Evolutionary conservation across 2,113 vertebrate genomes (phyloP), one percentile per base, ranked within the genome.

Genomic region (Prochilodus magdalenae): DNA sequence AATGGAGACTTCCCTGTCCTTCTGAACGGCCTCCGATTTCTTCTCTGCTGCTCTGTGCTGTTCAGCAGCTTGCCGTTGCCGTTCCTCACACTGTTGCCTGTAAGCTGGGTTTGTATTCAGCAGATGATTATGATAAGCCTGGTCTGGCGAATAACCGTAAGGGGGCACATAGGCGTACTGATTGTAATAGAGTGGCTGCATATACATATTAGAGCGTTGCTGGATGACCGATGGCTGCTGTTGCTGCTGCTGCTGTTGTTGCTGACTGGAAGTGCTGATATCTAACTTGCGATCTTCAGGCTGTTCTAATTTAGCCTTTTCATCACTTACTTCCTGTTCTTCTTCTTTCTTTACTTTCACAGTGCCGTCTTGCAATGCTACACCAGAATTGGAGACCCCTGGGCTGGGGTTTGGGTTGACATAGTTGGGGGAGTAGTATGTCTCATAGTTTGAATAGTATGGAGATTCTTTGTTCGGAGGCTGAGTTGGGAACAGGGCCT

Each of bases 121-220:
- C 83, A 99, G 92, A 90, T 99, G 98, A 82, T 95, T 94, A 0
- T 98, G 98, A 88, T 99, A 99, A 27, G 96, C 94, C 90, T 98
- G 98, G 88, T 99, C 98, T 0, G 90, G 91, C 5, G 85, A 86
- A 92, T 99, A 99, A 60, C 96, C 96, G 0, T 98, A 99, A 0
- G 97, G 96, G 0, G 97, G 96, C 33, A 98, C 96, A 0, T 99
- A 99, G 77, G 98, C 97, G 0, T 99, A 99, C 90, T 99, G 98
- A 93, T 97, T 99, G 87, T 99, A 99, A 92, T 99, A 99, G 3
- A 99, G 95, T 8, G 97, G 97, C 85, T 98, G 98, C 97, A 99
- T 99, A 93, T 98, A 99, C 96, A 99, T 96, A 90, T 95, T 97
- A 76, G 98, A 96, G 18, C 98, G 94, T 85, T 98, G 98, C 87